A percentile compares a stretch with the other conserved stretches of the same genome.
Evolutionary conservation across 2,113 vertebrate species (phyloP).

Genomic region (Alces alces): DNA sequence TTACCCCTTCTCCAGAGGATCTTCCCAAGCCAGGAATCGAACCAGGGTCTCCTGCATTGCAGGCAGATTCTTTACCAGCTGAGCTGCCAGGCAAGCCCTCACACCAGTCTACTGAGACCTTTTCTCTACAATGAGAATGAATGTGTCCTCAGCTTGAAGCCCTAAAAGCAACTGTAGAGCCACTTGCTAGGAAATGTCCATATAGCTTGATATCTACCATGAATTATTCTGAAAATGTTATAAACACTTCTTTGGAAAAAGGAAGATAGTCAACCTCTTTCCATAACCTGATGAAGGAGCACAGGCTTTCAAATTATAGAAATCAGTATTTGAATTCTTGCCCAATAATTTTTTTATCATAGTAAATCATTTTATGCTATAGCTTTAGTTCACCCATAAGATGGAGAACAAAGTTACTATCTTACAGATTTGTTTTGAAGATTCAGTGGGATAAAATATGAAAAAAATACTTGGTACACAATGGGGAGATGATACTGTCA

Average conservation of each 20-base stretch:
- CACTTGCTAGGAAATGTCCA: not conserved
- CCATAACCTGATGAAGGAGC: not conserved
- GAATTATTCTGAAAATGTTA: not conserved
- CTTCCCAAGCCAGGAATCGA: not conserved
- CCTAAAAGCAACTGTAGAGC: not conserved
- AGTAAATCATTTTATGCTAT: not conserved
- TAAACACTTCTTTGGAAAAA: not conserved
- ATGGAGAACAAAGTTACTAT: not conserved
- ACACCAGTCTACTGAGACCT: not conserved
- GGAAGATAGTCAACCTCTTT: not conserved
- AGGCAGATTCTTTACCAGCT: not conserved
- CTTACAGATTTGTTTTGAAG: not conserved
- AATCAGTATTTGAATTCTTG: conserved; percentile 23
- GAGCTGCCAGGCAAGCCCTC: not conserved
- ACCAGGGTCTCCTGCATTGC: not conserved
- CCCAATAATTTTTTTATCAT: not conserved
- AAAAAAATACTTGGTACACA: not conserved
- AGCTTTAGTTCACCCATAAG: not conserved
- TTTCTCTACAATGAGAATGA: not conserved
- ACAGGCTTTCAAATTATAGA: not conserved
- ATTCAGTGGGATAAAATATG: not conserved
- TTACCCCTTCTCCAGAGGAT: not conserved
- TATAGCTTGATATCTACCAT: not conserved
- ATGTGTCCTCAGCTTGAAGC: not conserved
- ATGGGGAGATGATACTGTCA: not conserved